Conservation (phyloP, 2,888 invertebrate species). For the Pyrocoelia pectoralis region DNA sequence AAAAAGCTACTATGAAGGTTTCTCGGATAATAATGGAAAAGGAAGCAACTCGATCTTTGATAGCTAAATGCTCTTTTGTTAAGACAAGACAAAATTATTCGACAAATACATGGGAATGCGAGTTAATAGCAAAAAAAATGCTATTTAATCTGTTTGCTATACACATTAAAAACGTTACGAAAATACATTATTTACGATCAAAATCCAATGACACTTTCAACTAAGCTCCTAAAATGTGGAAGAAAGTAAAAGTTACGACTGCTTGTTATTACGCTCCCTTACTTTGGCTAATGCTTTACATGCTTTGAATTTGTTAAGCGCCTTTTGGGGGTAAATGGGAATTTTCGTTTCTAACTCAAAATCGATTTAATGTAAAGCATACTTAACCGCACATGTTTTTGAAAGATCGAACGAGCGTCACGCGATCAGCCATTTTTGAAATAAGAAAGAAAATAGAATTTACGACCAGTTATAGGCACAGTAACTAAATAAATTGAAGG, state of each 20-base stretch:
- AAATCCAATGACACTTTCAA: background rate
- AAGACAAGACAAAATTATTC: too few species aligned
- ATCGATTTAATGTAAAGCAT: background rate
- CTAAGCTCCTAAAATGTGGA: background rate
- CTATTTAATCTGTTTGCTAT: too few species aligned
- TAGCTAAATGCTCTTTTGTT: too few species aligned
- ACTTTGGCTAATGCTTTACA: background rate
- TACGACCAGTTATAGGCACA: background rate
- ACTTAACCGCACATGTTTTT: background rate
- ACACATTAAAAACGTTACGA: background rate
- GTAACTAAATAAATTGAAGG: background rate
- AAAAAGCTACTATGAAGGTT: too few species aligned
- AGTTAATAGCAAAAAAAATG: too few species aligned
- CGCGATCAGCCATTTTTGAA: background rate
- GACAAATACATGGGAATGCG: too few species aligned
- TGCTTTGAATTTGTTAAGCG: conserved; percentile 1
- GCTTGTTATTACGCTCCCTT: background rate
- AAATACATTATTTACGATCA: background rate
- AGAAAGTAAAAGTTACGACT: conserved; percentile 19
- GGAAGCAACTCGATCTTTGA: too few species aligned
- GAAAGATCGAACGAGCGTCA: background rate
- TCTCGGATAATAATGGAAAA: too few species aligned
- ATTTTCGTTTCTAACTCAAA: background rate
- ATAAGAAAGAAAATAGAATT: background rate
- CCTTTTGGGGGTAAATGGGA: background rate